Evolutionary conservation across 2,113 vertebrate genomes (phyloP).

Genomic region (Clarias gariepinus): DNA sequence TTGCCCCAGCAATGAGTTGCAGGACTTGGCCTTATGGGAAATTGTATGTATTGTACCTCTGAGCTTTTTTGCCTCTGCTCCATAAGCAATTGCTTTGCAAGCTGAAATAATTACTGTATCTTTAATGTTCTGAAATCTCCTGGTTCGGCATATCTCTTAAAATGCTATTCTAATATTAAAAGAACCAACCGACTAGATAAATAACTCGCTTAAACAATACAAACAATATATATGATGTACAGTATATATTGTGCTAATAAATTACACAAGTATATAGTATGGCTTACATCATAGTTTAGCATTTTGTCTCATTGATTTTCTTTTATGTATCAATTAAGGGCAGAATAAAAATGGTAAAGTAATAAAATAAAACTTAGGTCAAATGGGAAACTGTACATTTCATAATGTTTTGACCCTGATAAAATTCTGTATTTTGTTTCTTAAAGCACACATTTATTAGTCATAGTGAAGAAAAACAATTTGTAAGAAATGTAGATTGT

Average conservation of each 20-base stretch:
- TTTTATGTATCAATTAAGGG: too few species aligned
- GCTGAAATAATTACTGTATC: neutral
- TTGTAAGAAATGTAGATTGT: neutral
- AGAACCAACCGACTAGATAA: neutral
- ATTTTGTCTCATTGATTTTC: neutral
- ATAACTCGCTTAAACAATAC: neutral
- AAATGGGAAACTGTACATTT: neutral
- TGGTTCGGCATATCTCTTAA: neutral
- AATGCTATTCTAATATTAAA: neutral
- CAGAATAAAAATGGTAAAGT: too few species aligned
- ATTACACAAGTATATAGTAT: neutral
- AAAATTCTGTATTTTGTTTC: neutral
- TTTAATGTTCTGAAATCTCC: neutral
- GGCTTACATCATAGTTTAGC: neutral
- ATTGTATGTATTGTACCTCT: slow-evolving; percentile 14
- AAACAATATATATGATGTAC: neutral
- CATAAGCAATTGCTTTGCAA: slow-evolving; percentile 14
- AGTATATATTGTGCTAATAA: neutral
- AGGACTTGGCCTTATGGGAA: slow-evolving; percentile 17
- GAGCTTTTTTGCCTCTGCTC: slow-evolving; percentile 13
- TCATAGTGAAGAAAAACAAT: neutral
- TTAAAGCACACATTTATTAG: neutral
- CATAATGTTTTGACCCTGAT: neutral
- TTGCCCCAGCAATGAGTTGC: slow-evolving; percentile 32
- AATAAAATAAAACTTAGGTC: too few species aligned